Evolutionary conservation across 2,888 invertebrate species (phyloP), one percentile per base, ranked within the genome.

Genomic region (Drosophila rellima): DNA sequence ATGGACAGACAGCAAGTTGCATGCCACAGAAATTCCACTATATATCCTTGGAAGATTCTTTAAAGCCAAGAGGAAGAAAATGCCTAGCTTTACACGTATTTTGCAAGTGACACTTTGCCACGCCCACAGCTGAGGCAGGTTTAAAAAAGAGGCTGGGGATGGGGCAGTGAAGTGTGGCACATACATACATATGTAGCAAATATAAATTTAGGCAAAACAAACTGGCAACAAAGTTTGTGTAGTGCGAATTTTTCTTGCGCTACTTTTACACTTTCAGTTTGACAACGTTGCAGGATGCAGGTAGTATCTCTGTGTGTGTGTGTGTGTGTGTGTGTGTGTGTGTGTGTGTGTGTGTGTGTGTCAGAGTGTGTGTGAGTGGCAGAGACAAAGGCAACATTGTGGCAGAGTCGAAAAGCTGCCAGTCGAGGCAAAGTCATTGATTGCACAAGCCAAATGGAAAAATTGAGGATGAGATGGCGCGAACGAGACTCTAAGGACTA

Each of bases 181-280:
- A 33, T 33, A 44, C 33, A 44, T 23, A 35, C 55, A 33, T 33
- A 44, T 44, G 55, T 23, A 33, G 35, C 54, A 33, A 15, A 55
- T 42, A 55, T 64, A 83, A 78, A 76, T 83, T 83, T 78, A 71
- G 78, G 87, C 74, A 76, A 83, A 83, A 89, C 84, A 78, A 88
- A 70, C 76, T 68, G 72, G 63, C 64, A 89, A 81, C 87, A 86
- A 89, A 83, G 74, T 87, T 88, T 59, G 67, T 50, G 33, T 61
- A 60, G 64, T 68, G 66, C 59, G 57, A 55, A 64, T 71, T 78
- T 70, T 68, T 74, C 69, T 56, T 72, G 52, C 20, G 66, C 55
- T 71, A 61, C 61, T 76, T 76, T 77, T 70, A 68, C 70, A 68
- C 62, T 70, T 82, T 67, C 66, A 44, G 56, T 47, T 63, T 42